Evolutionary conservation across 2,888 invertebrate species (phyloP), one percentile per base, ranked within the genome.

Genomic region (Amblyjoppa proteus): DNA sequence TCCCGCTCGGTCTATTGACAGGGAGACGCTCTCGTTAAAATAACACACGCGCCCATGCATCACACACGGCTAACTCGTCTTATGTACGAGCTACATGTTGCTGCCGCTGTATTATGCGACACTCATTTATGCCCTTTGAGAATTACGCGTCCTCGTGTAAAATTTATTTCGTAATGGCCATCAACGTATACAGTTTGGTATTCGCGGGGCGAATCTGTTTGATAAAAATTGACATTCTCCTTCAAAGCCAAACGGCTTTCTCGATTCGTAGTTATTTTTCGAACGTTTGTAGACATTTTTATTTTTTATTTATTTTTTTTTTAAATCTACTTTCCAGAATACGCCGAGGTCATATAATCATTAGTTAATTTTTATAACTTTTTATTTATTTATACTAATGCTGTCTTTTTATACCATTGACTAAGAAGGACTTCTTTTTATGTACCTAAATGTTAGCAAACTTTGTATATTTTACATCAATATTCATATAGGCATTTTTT

Each of bases 1-100:
- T 6, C 34, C 61, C 31, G n/a, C 61, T 64, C 31, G 16, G 61
- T 34, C 61, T 64, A 31, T 64, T 64, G 34, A 64, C 61, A 64
- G 31, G 61, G 16, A 64, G 61, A 6, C 61, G 61, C 34, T 64
- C 31, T 64, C 61, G 61, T 64, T 64, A 34, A 34, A 64, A 28
- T 28, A 9, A 28, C 25, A 58, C 5, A 28, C 28, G 25, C 58
- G 4, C 11, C 25, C 25, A 25, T 20, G 20, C 56, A 3, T 58
- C 58, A 11, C 16, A 11, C 16, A 64, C 61, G 31, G 7, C 16
- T 64, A 64, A 31, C 34, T 31, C 34, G 13, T 64, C 6, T 64
- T n/a, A 6, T 64, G n/a, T 3, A 7, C 34, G 34, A 5, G 4
- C n/a, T 34, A 28, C 31, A 13, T 31, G 5, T 61, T 5, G 5